Base-by-base conservation (phyloP, 1,140 invertebrate genomes). In the Hermetia illucens region DNA sequence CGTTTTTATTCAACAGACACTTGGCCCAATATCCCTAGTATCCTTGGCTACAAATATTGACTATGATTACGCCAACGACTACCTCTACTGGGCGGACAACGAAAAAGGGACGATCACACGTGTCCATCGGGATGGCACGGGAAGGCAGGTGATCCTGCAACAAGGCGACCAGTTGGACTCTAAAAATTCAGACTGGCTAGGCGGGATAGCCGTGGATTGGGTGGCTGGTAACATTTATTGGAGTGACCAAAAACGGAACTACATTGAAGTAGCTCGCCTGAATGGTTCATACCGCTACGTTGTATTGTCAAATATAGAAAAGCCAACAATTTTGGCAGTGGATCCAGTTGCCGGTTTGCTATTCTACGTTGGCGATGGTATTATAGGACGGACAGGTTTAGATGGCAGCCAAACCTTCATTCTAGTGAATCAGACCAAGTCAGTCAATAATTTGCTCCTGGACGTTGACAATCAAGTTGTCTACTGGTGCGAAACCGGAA, bases 401-500 rank as follows among this genome's bases (percentile, higher is more conserved):
- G 86, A 90, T 59, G 86, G 86, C 0, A 71, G 70, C n/a, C 69
- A 74, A 20, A 42, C 45, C 0, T 57, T 58, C 24, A 34, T 60
- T 0, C 15, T 60, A 31, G 55, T 56, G 1, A 60, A 60, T 25
- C 63, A 86, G 20, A 63, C 57, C 4, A 55, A 72, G 1, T 53
- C 85, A 5, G 69, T 90, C 0, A 72, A 62, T 9, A 73, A 74
- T 15, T 68, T 91, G 4, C 74, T 83, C 0, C 53, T 92, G 8
- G 87, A 92, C 55, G 68, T 77, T 18, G 68, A 75, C 3, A 69
- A 70, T 17, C 68, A 68, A 36, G 76, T 77, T 39, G 68, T 97
- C 3, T 98, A 95, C 61, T 97, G 92, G 79, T 83, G 82, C 46
- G 92, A 97, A 61, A 73, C 72, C 16, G 81, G 87, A 47, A 45